Evolutionary conservation across 2,888 invertebrate genomes (phyloP).

Genomic region (Dolomedes plantarius): DNA sequence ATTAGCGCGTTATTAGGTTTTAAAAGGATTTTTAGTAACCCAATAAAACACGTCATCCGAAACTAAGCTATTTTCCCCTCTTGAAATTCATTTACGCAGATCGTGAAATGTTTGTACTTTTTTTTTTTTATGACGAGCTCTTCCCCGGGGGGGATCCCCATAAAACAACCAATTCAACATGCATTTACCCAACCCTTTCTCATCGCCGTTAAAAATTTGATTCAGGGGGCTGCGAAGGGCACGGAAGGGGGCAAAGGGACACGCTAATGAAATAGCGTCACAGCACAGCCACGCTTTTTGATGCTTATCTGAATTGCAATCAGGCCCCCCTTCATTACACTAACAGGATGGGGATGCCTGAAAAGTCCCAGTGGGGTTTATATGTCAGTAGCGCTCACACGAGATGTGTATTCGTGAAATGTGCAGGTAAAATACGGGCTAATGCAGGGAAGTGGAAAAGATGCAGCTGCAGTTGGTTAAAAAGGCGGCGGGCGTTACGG

Average conservation of each 20-base stretch:
- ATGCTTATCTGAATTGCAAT: slow-evolving; percentile 65
- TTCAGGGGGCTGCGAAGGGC: slow-evolving; percentile 4
- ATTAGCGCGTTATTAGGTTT: too few relatives aligned
- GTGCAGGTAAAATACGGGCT: background rate
- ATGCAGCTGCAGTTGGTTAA: too few relatives aligned
- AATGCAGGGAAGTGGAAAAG: too few relatives aligned
- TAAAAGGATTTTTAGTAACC: too few relatives aligned
- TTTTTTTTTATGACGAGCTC: background rate
- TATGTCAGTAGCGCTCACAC: background rate
- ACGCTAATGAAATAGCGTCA: slow-evolving; percentile 46
- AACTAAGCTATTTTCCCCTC: background rate
- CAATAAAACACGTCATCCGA: too few relatives aligned
- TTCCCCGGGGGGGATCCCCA: background rate
- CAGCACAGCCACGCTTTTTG: slow-evolving; percentile 48
- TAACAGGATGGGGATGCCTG: slow-evolving; percentile 40
- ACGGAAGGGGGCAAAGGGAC: slow-evolving; percentile 22
- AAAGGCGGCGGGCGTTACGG: too few relatives aligned
- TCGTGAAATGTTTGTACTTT: background rate
- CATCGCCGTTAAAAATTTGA: slow-evolving; percentile 11
- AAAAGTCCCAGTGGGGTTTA: slow-evolving; percentile 21
- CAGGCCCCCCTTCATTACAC: slow-evolving; percentile 57
- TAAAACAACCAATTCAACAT: background rate
- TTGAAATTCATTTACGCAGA: background rate
- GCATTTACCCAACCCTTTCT: slow-evolving; percentile 25
- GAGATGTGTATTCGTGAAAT: background rate